Base-by-base conservation (phyloP, 2,113 vertebrate species). In the Dicerorhinus sumatrensis region DNA sequence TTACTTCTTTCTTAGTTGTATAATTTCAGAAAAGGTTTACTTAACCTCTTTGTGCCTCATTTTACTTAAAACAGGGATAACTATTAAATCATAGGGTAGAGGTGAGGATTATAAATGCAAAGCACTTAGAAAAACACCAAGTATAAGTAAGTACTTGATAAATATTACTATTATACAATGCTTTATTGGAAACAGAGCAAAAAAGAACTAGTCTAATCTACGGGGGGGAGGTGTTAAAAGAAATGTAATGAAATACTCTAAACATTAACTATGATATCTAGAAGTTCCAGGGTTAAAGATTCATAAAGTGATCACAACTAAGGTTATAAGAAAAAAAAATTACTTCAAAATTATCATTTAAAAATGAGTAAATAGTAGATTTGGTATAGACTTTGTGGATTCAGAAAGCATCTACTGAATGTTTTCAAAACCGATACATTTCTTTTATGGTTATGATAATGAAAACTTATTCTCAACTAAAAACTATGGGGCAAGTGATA, bases 321-420 rank as follows among this genome's bases (percentile, higher is more conserved):
- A 89, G 29, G 18, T 72, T 89, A 3, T 48, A 56, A 77, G 60
- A 79, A 77, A 87, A 73, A 83, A 39, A 33, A 81, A 9, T 58
- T 63, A 81, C 18, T 14, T 91, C 31, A 82, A 70, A 85, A 89
- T 82, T 51, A 88, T 92, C 54, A 91, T 83, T 83, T 36, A 65
- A 96, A 94, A 85, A 94, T 58, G 10, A 80, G 36, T 65, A 91
- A 69, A 90, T 1, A 85, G 46, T 63, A 81, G 13, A 70, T 56
- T 36, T 70, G 67, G 91, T 31, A 81, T n/a, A 6, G 76, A 81
- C 5, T 91, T 75, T 82, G 36, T 82, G 36, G 73, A 94, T 90
- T 94, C 33, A 85, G 39, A 94, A 82, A 95, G 5, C 12, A 92
- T 72, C 83, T 96, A 89, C 21, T 51, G n/a, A 94, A 90, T 77